Conservation (phyloP, 30 jellyfish, hydroid and myxozoan species). For the Sanderia malayensis region DNA sequence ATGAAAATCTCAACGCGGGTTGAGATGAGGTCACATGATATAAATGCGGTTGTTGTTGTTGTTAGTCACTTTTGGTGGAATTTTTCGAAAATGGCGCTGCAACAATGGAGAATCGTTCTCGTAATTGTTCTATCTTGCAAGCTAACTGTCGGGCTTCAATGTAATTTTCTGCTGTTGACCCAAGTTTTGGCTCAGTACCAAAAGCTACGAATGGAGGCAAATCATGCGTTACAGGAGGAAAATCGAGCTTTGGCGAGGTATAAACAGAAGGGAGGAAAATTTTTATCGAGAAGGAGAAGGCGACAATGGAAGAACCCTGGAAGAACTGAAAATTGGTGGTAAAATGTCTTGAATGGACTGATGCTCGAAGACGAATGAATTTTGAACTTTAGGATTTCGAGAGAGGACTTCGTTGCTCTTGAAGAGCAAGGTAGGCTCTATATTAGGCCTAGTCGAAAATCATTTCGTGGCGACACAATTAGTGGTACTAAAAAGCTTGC, state of each 20-base stretch:
- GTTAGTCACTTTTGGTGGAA: too few species aligned
- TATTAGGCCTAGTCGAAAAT: conserved; percentile 17
- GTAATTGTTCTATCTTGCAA: not conserved
- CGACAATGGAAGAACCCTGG: conserved; percentile 52
- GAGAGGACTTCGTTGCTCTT: conserved; percentile 5
- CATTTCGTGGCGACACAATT: too few species aligned
- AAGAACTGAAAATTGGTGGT: conserved; percentile 59
- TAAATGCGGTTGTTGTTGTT: too few species aligned
- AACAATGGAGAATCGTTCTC: not conserved
- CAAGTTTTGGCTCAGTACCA: too few species aligned
- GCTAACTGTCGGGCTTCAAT: not conserved
- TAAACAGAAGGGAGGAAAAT: not conserved
- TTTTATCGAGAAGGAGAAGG: conserved; percentile 15
- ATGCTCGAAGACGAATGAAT: conserved; percentile 24
- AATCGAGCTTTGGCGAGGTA: not conserved
- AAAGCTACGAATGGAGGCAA: too few species aligned
- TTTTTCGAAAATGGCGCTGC: not conserved
- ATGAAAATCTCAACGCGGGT: too few species aligned
- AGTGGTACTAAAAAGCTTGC: conserved; percentile 15
- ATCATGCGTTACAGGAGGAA: not conserved
- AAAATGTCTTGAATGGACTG: conserved; percentile 18
- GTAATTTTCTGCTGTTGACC: too few species aligned
- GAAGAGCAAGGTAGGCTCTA: conserved; percentile 14
- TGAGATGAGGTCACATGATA: too few species aligned
- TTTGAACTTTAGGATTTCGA: conserved; percentile 19